These are phyloP conservation scores for Morone chrysops DNA, from an alignment of 2,113 vertebrate genomes.

Conservation along the genomic window DNA sequence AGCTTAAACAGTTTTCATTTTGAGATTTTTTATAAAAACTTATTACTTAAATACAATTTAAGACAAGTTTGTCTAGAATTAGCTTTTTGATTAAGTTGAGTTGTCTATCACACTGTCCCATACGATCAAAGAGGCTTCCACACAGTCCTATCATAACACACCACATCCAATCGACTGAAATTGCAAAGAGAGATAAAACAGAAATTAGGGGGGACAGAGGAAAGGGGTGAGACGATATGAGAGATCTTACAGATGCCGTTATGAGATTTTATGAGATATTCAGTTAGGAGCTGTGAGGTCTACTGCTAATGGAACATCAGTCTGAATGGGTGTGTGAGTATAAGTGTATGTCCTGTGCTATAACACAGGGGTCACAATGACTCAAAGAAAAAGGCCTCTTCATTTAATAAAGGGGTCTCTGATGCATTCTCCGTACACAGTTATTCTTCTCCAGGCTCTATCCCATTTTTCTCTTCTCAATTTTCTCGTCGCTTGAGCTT, in stretches of 20 bases:
- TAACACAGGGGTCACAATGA: constrained; percentile 61
- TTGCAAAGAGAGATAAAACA: constrained; percentile 43
- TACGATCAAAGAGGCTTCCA: constrained; percentile 56
- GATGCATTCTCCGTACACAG: constrained; percentile 46
- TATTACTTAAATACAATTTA: constrained; percentile 5
- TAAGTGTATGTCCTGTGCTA: constrained; percentile 39
- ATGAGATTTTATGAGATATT: constrained; percentile 76
- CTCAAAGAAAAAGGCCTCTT: constrained; percentile 50
- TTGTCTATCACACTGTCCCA: constrained; percentile 8
- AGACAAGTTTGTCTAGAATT: constrained; percentile 24
- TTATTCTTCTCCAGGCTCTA: constrained; percentile 45
- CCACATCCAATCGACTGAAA: constrained; percentile 61
- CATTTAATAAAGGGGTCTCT: constrained; percentile 71
- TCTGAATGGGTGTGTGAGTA: constrained; percentile 40
- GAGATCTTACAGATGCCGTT: constrained; percentile 63
- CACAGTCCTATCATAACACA: constrained; percentile 50
- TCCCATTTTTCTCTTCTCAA: constrained; percentile 44
- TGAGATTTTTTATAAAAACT: constrained; percentile 6
- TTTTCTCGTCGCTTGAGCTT: constrained; percentile 25
- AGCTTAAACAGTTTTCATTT: neutral
- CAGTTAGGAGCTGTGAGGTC: constrained; percentile 48
- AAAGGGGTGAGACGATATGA: constrained; percentile 60
- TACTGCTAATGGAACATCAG: constrained; percentile 59
- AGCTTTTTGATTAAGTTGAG: neutral
- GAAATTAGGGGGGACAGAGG: constrained; percentile 5